These are phyloP conservation scores for Frankliniella intonsa DNA, from an alignment of 2,888 invertebrate species.

Conservation along the genomic window DNA sequence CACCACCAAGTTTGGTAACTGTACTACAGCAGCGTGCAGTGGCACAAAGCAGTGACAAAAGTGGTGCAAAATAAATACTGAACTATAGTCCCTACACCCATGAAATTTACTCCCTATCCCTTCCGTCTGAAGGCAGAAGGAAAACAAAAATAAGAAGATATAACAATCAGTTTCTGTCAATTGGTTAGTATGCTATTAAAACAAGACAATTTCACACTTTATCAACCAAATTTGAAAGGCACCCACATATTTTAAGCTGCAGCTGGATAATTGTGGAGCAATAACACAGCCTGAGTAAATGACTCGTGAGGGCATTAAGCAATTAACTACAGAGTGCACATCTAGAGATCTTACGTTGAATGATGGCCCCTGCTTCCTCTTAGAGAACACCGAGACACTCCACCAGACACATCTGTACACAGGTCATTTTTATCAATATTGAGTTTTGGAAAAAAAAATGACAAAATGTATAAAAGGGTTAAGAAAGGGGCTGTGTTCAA, in stretches of 20 bases:
- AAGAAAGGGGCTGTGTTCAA: background rate
- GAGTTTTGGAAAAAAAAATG: background rate
- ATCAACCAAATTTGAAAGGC: background rate
- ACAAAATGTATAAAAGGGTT: background rate
- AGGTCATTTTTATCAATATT: background rate
- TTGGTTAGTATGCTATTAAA: background rate
- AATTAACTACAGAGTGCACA: constrained; percentile 20
- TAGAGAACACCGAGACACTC: constrained; percentile 12
- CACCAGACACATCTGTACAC: constrained; percentile 24
- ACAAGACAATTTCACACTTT: background rate
- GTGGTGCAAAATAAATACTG: background rate
- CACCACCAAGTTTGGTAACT: too few relatives aligned
- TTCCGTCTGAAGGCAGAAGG: too few relatives aligned
- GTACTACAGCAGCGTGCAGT: background rate
- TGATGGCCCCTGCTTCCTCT: constrained; percentile 2
- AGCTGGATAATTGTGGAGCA: background rate
- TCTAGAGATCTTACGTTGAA: constrained; percentile 19
- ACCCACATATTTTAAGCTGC: background rate
- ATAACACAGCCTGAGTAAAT: background rate
- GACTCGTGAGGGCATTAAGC: background rate
- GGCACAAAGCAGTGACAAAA: constrained; percentile 12
- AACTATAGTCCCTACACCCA: background rate
- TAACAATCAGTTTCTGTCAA: background rate
- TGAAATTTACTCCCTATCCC: background rate
- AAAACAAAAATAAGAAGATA: background rate